phyloP scores from a whole-genome alignment of 2,113 vertebrate genomes.

The Peromyscus leucopus region DNA sequence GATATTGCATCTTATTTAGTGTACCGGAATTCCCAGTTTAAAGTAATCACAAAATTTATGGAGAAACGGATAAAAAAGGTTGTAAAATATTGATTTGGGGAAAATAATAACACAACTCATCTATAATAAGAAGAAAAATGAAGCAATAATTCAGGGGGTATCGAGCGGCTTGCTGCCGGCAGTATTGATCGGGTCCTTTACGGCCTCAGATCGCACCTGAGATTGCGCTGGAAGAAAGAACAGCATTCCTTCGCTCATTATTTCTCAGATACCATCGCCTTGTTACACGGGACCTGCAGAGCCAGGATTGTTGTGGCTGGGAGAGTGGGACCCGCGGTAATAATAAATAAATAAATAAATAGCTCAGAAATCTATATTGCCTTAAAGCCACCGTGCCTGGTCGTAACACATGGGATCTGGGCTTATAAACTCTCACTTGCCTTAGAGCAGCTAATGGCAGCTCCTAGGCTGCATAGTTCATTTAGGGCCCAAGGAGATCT shows the following conservation, averaged over 20 bases:
- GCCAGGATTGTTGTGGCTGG: conserved; percentile 83
- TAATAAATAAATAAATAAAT: conserved; percentile 61
- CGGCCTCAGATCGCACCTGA: conserved; percentile 96
- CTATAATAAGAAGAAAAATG: conserved; percentile 99
- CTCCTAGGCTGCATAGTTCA: neutral
- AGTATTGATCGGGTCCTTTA: conserved; percentile 94
- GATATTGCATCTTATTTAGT: conserved; percentile 95
- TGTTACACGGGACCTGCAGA: conserved; percentile 92
- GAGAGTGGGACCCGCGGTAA: conserved; percentile 72
- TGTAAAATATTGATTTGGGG: conserved; percentile 98
- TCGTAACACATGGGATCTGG: conserved; percentile 37
- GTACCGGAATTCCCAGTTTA: conserved; percentile 99
- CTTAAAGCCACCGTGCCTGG: conserved; percentile 68
- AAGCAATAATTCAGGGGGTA: conserved; percentile 99
- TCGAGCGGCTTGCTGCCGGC: conserved; percentile 93
- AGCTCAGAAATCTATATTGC: conserved; percentile 77
- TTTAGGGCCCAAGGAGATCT: conserved; percentile 41
- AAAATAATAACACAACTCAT: conserved; percentile 96
- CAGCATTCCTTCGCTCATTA: conserved; percentile 89
- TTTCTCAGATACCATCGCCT: conserved; percentile 94
- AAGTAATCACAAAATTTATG: conserved; percentile 99
- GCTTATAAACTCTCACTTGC: conserved; percentile 54
- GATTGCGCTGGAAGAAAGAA: conserved; percentile 89
- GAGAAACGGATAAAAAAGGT: conserved; percentile 99
- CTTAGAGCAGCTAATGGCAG: conserved; percentile 49